Conservation (phyloP, 2,888 invertebrate genomes). For the Drosophila anomalata region DNA sequence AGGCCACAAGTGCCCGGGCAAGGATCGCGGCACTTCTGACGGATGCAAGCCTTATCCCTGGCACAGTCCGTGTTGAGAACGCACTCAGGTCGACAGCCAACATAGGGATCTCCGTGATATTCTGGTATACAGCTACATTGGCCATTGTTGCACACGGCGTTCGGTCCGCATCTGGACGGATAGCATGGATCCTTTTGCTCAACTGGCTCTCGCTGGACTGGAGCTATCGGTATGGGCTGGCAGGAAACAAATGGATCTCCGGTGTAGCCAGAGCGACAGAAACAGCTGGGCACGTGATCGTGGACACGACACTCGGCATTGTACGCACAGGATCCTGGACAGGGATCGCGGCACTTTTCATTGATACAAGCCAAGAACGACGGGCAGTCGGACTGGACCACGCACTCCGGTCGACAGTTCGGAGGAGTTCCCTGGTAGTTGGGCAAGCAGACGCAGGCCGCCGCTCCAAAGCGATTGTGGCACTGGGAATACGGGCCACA, state of each 20-base stretch:
- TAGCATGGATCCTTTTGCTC: constrained; percentile 82
- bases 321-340: constrained; percentile 89
- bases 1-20: constrained; percentile 91
- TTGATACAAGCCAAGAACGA: constrained; percentile 86
- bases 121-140: constrained; percentile 88
- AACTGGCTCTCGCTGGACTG: constrained; percentile 83
- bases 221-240: constrained; percentile 84
- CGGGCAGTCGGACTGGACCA: constrained; percentile 85
- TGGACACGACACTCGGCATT: constrained; percentile 89
- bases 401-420: constrained; percentile 86
- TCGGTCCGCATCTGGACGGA: constrained; percentile 85
- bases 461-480: constrained; percentile 87
- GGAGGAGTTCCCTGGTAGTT: constrained; percentile 87
- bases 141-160: constrained; percentile 85
- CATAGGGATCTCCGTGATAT: constrained; percentile 89
- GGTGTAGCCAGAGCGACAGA: constrained; percentile 87
- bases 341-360: constrained; percentile 89
- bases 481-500: constrained; percentile 89
- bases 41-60: constrained; percentile 88
- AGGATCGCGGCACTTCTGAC: constrained; percentile 89
- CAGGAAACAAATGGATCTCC: constrained; percentile 89
- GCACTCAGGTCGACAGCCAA: constrained; percentile 89
- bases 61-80: constrained; percentile 89
- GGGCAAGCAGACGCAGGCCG: constrained; percentile 86
- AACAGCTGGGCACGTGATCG: constrained; percentile 90